Evolutionary conservation across 2,888 invertebrate species (phyloP), one percentile per base, ranked within the genome.

Genomic region (Zootermopsis nevadensis): DNA sequence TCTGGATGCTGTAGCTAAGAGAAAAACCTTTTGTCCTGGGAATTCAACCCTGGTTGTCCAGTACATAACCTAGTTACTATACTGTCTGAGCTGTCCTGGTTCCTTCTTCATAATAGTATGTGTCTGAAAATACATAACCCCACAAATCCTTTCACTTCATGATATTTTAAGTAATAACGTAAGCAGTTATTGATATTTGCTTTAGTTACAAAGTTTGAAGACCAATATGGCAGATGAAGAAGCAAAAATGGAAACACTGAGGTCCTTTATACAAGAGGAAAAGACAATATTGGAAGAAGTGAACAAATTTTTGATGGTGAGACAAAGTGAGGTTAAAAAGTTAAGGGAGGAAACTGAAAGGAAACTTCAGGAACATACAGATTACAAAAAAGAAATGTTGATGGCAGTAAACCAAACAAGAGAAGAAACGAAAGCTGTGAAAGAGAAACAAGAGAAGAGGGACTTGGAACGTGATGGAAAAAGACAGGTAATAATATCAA

Each of bases 371-470:
- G 22, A 38, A n/a, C 33, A 31, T 38, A 10, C 24, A 10, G 38
- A 33, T n/a, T 42, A n/a, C 33, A 74, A 74, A n/a, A 38, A 74
- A 42, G 74, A 74, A 38, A 38, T 38, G 74, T n/a, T n/a, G 33
- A n/a, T 19, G 24, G 35, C 74, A 74, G 6, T 74, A 38, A 38
- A 31, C 1, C 0, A 38, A n/a, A 22, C 19, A 38, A 74, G 33
- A 42, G 33, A 74, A 8, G 35, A 74, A 7, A 38, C 24, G n/a
- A 22, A 22, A 38, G n/a, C 15, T 38, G 38, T 38, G 24, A 74
- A 74, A 19, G 27, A 33, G 38, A 24, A 74, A 74, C 74, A n/a
- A 38, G 38, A 74, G 4, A 24, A 19, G 33, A 74, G 6, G 27
- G 60, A 60, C 12, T n/a, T 6, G 8, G 27, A 60, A 8, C 27